Conservation (phyloP, 2,888 invertebrate genomes). For the Nephrocerus scutellatus region DNA sequence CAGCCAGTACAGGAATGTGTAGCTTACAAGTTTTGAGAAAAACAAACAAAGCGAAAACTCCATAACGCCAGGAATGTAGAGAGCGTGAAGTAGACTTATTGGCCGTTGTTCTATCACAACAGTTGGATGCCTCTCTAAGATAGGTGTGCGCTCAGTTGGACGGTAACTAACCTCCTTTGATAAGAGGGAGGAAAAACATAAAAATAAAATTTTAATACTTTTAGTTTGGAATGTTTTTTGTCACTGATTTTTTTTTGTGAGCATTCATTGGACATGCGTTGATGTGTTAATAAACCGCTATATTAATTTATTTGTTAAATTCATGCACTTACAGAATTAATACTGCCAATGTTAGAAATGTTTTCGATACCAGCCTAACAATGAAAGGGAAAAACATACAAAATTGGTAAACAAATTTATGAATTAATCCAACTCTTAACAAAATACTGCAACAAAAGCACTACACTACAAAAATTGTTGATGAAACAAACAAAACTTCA, state of each 20-base stretch:
- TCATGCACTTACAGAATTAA: constrained; percentile 35
- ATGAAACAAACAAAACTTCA: too few species aligned
- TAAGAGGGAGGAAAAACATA: constrained; percentile 10
- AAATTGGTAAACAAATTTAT: constrained; percentile 9
- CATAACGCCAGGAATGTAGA: constrained; percentile 83
- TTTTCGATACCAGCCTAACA: constrained; percentile 18
- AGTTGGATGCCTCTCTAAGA: constrained; percentile 28
- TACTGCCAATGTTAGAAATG: constrained; percentile 23
- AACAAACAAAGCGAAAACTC: constrained; percentile 91
- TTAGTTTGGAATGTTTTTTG: too few species aligned
- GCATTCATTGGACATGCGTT: too few species aligned
- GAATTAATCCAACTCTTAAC: background rate
- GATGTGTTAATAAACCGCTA: too few species aligned
- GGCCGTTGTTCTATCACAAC: constrained; percentile 28
- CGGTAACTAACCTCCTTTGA: constrained; percentile 42
- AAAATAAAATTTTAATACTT: too few species aligned
- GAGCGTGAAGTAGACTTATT: constrained; percentile 51
- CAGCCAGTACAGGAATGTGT: constrained; percentile 95
- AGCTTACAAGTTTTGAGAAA: constrained; percentile 93
- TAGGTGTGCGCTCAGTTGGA: constrained; percentile 45
- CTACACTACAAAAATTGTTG: too few species aligned
- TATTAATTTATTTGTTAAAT: too few species aligned
- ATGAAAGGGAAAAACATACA: constrained; percentile 9
- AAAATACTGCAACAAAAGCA: background rate
- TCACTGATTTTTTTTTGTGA: too few species aligned